These are phyloP conservation scores for Pterophyllum scalare DNA, from an alignment of 2,113 vertebrate species.

Conservation along the genomic window DNA sequence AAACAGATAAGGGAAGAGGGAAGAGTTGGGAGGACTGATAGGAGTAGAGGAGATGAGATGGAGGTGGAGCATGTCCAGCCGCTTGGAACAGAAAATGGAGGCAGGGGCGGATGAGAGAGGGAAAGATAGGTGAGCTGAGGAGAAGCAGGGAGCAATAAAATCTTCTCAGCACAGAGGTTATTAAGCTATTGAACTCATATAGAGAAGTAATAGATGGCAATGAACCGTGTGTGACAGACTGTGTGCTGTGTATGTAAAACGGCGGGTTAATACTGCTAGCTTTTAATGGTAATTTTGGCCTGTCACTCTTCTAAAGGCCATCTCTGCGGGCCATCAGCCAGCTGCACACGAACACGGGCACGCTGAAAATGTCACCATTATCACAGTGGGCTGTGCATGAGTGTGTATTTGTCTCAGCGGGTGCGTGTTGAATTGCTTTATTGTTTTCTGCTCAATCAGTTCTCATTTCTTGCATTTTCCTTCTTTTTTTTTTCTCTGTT, in stretches of 20 bases:
- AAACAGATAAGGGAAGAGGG: not conserved
- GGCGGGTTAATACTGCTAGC: conserved; percentile 60
- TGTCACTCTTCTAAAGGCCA: conserved; percentile 76
- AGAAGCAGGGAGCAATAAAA: conserved; percentile 42
- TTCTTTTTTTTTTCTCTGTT: not conserved
- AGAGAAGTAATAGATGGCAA: conserved; percentile 52
- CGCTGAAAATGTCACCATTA: conserved; percentile 73
- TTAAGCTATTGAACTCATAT: conserved; percentile 57
- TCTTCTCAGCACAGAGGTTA: conserved; percentile 52
- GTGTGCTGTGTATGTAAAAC: conserved; percentile 56
- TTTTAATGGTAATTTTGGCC: conserved; percentile 73
- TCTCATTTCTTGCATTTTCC: conserved; percentile 9
- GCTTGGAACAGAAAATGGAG: conserved; percentile 39
- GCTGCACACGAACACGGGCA: conserved; percentile 51
- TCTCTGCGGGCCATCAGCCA: conserved; percentile 74
- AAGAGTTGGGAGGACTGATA: conserved; percentile 25
- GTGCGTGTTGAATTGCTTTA: conserved; percentile 27
- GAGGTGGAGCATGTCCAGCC: conserved; percentile 1
- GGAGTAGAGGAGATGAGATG: conserved; percentile 16
- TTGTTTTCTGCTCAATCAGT: conserved; percentile 26
- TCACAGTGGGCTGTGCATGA: conserved; percentile 31
- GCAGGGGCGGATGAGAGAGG: conserved; percentile 46
- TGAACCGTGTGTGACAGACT: conserved; percentile 23
- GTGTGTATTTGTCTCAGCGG: conserved; percentile 24
- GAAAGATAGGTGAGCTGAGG: conserved; percentile 49